Percentiles rank a stretch among this genome's conserved stretches.
These are phyloP conservation scores for Premnoplex brunnescens DNA, from an alignment of 2,797 vertebrate species.

Conservation along the genomic window DNA sequence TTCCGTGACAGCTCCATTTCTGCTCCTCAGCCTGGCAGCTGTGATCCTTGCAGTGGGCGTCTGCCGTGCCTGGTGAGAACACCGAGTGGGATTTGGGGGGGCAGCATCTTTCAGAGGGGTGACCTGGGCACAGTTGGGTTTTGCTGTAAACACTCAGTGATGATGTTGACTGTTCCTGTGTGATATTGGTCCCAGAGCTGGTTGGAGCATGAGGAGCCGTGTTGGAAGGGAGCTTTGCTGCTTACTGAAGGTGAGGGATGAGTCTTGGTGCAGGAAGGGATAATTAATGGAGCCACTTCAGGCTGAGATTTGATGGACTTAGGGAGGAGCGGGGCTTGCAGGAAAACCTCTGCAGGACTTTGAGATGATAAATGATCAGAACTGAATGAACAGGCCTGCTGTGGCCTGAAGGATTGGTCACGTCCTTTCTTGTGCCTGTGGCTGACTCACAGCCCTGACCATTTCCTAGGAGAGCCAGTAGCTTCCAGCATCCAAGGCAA, in stretches of 20 bases:
- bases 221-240: neutral
- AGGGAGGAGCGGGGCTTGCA: neutral
- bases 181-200: neutral
- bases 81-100: rapidly evolving
- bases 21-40: neutral
- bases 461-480: rapidly evolving
- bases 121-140: neutral
- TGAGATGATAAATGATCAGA: neutral
- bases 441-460: neutral
- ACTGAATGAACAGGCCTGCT: neutral
- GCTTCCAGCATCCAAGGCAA: neutral
- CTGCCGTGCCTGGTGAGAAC: neutral
- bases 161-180: neutral
- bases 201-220: rapidly evolving
- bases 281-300: neutral
- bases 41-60: neutral
- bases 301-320: neutral
- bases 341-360: neutral
- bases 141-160: neutral
- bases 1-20: neutral
- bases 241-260: neutral
- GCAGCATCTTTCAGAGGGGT: neutral
- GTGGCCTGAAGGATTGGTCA: neutral
- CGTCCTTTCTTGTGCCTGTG: neutral
- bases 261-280: neutral